These are phyloP conservation scores for Phocides pigmalion DNA, from an alignment of 1,140 invertebrate genomes.

Conservation along the genomic window DNA sequence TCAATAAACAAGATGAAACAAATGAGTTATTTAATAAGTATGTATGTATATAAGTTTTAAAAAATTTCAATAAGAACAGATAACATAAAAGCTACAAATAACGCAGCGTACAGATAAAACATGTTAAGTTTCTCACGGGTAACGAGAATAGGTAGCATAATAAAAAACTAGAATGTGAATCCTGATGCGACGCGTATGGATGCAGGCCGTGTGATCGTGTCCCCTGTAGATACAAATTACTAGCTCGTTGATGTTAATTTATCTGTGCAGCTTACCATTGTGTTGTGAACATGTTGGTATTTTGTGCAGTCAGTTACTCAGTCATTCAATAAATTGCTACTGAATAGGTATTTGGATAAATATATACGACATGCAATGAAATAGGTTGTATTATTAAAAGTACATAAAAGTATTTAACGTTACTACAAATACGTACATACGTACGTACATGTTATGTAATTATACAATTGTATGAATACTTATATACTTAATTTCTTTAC, in stretches of 20 bases:
- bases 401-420: no score
- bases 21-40: no score
- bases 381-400: no score
- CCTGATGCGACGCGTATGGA: conserved; percentile 55
- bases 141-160: conserved; percentile 59
- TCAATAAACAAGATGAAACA: no score
- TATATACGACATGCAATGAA: no score
- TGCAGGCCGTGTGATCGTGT: conserved; percentile 39
- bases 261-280: conserved; percentile 10
- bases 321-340: conserved; percentile 1
- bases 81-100: not conserved
- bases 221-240: conserved; percentile 34
- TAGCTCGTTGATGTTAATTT: conserved; percentile 11
- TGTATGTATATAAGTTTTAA: no score
- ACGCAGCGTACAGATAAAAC: conserved; percentile 33
- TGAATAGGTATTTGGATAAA: no score
- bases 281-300: conserved; percentile 8
- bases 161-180: conserved; percentile 68
- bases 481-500: no score
- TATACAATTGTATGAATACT: no score
- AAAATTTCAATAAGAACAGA: not conserved
- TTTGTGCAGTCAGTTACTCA: conserved; percentile 1
- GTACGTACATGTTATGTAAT: no score
- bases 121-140: conserved; percentile 63
- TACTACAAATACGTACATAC: no score